These are phyloP conservation scores for Selenia dentaria DNA, from an alignment of 2,888 invertebrate species.

Conservation along the genomic window DNA sequence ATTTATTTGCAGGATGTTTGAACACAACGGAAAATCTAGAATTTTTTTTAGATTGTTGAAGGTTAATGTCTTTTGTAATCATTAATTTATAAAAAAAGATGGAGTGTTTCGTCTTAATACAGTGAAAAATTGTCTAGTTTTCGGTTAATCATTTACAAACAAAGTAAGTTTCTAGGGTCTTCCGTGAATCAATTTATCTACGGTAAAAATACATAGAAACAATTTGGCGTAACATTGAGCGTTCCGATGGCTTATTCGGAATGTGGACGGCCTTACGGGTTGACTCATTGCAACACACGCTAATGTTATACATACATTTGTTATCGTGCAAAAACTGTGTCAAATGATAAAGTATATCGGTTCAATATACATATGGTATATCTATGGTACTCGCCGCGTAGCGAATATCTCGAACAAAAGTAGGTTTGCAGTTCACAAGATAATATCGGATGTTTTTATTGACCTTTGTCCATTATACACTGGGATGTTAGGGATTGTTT, in stretches of 20 bases:
- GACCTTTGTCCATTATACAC: too few relatives aligned
- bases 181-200: constrained; percentile 8
- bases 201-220: not conserved
- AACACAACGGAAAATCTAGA: too few relatives aligned
- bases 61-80: too few relatives aligned
- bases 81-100: too few relatives aligned
- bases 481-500: too few relatives aligned
- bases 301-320: not conserved
- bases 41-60: too few relatives aligned
- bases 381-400: not conserved
- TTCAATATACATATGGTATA: not conserved
- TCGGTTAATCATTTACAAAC: too few relatives aligned
- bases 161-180: too few relatives aligned
- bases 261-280: constrained; percentile 11
- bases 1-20: too few relatives aligned
- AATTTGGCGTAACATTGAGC: constrained; percentile 14
- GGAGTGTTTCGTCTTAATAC: too few relatives aligned
- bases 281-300: constrained; percentile 9
- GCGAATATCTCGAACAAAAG: not conserved
- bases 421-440: constrained; percentile 3
- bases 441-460: not conserved
- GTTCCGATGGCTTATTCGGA: constrained; percentile 4
- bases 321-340: constrained; percentile 16
- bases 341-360: constrained; percentile 7
- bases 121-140: too few relatives aligned